These are phyloP conservation scores for Perdita meconis DNA, from an alignment of 2,888 invertebrate genomes.

Conservation along the genomic window DNA sequence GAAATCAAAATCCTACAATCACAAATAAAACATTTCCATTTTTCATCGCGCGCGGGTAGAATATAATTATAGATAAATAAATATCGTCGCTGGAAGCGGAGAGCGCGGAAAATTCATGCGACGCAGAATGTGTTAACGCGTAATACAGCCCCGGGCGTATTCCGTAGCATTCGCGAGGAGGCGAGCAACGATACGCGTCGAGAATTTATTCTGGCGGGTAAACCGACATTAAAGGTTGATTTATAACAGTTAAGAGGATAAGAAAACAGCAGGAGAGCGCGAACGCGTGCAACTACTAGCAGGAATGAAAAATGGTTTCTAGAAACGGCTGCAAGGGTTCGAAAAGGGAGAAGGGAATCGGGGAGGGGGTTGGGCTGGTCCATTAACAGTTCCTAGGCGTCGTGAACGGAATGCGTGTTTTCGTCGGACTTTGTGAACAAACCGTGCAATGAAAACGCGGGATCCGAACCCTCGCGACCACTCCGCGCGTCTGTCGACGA, in stretches of 20 bases:
- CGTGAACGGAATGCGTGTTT: conserved; percentile 60
- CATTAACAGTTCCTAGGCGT: conserved; percentile 51
- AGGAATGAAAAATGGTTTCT: conserved; percentile 46
- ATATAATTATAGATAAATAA: too few species aligned
- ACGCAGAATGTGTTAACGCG: too few species aligned
- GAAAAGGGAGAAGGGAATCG: neutral
- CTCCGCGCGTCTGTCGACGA: conserved; percentile 50
- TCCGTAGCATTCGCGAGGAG: conserved; percentile 22
- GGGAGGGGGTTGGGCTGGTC: conserved; percentile 35
- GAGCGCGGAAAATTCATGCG: too few species aligned
- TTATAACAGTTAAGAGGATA: conserved; percentile 57
- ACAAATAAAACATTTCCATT: too few species aligned
- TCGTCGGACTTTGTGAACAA: conserved; percentile 28
- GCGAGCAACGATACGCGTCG: conserved; percentile 22
- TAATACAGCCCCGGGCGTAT: conserved; percentile 32
- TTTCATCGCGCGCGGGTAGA: too few species aligned
- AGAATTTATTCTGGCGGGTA: conserved; percentile 49
- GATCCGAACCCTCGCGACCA: conserved; percentile 28
- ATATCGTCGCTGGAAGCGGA: too few species aligned
- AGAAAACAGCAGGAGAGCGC: conserved; percentile 23
- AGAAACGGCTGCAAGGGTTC: conserved; percentile 19
- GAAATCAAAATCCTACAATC: too few species aligned
- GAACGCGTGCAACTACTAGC: conserved; percentile 15
- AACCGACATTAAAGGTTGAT: conserved; percentile 56
- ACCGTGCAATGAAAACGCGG: conserved; percentile 37